Evolutionary conservation across 2,797 vertebrate species (phyloP).

Genomic region (Anguilla megastoma): DNA sequence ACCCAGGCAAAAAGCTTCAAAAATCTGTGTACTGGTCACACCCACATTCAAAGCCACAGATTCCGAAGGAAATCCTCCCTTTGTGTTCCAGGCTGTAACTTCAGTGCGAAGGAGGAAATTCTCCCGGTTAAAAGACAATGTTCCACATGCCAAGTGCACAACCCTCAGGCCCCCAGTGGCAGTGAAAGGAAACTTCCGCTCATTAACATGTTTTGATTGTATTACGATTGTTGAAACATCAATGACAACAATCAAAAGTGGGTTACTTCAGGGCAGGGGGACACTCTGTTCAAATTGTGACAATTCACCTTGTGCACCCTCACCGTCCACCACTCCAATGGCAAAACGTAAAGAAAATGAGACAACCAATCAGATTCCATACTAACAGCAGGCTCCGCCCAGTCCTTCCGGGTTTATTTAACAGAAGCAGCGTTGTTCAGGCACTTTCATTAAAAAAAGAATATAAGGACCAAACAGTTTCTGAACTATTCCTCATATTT

Average conservation of each 20-base stretch:
- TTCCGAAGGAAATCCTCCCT: constrained; percentile 9
- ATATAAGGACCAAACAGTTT: background rate
- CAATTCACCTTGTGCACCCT: background rate
- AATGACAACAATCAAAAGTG: background rate
- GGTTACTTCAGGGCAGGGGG: background rate
- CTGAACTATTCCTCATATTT: background rate
- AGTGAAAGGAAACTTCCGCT: background rate
- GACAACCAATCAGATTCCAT: background rate
- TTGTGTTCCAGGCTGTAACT: background rate
- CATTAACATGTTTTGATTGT: background rate
- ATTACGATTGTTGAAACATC: too few relatives aligned
- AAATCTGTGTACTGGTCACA: background rate
- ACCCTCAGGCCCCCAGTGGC: background rate
- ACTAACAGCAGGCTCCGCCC: background rate
- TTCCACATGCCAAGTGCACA: background rate
- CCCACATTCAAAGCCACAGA: background rate
- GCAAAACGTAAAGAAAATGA: background rate
- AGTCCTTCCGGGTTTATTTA: too few relatives aligned
- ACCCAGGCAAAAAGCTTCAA: too few relatives aligned
- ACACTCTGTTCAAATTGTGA: too few relatives aligned
- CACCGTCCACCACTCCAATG: background rate
- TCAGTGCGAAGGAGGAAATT: background rate
- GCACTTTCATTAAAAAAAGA: background rate
- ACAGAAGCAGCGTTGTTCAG: too few relatives aligned
- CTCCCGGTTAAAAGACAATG: background rate